A percentile compares a stretch with the other conserved stretches of the same genome.
Conservation (phyloP, 2,888 invertebrate genomes). For the Panopea generosa region DNA sequence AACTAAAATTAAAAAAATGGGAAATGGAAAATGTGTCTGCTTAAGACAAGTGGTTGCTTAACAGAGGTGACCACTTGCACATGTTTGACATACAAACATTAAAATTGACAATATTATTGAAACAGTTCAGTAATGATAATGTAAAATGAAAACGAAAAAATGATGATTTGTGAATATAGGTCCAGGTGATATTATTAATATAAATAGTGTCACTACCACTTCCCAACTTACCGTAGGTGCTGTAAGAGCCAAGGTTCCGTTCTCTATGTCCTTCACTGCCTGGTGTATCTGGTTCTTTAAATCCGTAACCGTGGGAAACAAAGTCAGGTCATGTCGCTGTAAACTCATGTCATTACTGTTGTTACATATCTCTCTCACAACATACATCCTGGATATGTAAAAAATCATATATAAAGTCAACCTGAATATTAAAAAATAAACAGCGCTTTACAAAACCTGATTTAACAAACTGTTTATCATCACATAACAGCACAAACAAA, state of each 20-base stretch:
- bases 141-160: too few species aligned
- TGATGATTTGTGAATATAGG: too few species aligned
- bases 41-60: too few species aligned
- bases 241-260: slow-evolving; percentile 80
- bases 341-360: slow-evolving; percentile 55
- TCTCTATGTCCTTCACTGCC: slow-evolving; percentile 83
- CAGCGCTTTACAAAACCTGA: not conserved
- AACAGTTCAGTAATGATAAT: too few species aligned
- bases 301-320: slow-evolving; percentile 85
- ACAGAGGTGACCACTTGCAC: too few species aligned
- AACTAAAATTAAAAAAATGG: too few species aligned
- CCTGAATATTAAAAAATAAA: slow-evolving; percentile 5
- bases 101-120: too few species aligned
- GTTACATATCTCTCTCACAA: slow-evolving; percentile 76
- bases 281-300: slow-evolving; percentile 85
- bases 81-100: too few species aligned
- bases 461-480: not conserved
- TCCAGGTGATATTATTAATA: too few species aligned
- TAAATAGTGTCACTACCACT: too few species aligned
- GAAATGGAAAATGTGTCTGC: too few species aligned
- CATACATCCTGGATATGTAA: slow-evolving; percentile 80
- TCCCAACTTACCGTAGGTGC: slow-evolving; percentile 72
- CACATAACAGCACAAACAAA: not conserved
- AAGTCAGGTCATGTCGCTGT: slow-evolving; percentile 83
- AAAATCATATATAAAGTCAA: not conserved